phyloP scores from a whole-genome alignment of 2,113 vertebrate species.

The Proteles cristata region DNA sequence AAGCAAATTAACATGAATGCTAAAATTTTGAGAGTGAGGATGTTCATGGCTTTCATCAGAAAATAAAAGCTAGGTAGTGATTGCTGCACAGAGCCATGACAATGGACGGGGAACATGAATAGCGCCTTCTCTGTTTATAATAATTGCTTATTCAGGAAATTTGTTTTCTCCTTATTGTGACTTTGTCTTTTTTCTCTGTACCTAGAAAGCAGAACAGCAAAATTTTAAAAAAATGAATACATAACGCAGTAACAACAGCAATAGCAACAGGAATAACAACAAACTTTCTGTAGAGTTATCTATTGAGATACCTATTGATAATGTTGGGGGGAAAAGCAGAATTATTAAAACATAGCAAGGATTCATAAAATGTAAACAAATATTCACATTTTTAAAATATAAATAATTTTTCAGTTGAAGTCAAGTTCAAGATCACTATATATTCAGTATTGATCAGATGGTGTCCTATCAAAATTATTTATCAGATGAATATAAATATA shows the following conservation, averaged over 20 bases:
- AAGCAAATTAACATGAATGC: background rate
- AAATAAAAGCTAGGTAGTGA: background rate
- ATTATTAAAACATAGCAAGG: background rate
- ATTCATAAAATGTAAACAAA: background rate
- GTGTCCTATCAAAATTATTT: background rate
- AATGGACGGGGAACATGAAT: background rate
- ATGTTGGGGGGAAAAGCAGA: background rate
- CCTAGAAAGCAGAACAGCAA: constrained; percentile 5
- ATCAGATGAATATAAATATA: background rate
- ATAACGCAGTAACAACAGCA: background rate
- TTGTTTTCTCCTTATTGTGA: background rate
- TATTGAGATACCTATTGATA: background rate
- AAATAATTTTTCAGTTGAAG: background rate
- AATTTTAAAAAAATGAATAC: background rate
- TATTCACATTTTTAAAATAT: background rate
- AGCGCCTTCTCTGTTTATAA: background rate
- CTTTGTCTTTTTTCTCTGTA: background rate
- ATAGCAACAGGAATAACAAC: background rate
- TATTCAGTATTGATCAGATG: background rate
- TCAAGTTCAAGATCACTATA: background rate
- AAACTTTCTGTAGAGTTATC: background rate
- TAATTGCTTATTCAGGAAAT: background rate
- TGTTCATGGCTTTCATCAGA: background rate
- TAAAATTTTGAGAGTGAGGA: background rate
- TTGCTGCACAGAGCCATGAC: background rate